phyloP scores from a whole-genome alignment of 2,797 vertebrate genomes.

The Erithacus rubecula region DNA sequence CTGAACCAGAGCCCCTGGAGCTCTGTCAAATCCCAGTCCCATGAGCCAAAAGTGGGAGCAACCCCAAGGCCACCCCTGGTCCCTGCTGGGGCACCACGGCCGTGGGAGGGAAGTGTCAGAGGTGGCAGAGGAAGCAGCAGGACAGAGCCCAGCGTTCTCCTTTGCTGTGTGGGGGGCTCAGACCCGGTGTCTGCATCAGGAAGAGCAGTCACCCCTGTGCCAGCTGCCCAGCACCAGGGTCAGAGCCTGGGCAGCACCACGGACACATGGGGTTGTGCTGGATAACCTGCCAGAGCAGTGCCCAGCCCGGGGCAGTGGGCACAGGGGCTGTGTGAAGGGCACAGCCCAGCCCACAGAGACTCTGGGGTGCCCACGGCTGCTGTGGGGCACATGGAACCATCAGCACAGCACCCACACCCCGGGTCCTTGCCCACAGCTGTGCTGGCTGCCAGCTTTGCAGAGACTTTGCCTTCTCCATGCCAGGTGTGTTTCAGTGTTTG shows the following conservation, averaged over 20 bases:
- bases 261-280: background rate
- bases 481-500: background rate
- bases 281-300: rapidly evolving
- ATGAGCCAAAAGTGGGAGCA: background rate
- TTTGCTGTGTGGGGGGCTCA: background rate
- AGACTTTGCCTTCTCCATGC: background rate
- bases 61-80: background rate
- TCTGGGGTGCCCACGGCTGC: background rate
- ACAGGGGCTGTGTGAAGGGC: no score
- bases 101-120: background rate
- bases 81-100: rapidly evolving
- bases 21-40: background rate
- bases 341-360: background rate
- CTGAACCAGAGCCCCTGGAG: background rate
- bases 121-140: conserved; percentile 4
- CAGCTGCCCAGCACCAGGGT: background rate
- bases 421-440: rapidly evolving
- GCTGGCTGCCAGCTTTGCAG: background rate
- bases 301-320: rapidly evolving
- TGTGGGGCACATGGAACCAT: rapidly evolving
- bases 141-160: background rate
- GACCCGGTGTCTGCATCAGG: background rate
- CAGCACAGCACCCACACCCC: rapidly evolving
- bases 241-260: rapidly evolving
- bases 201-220: background rate